Conservation (phyloP, 2,888 invertebrate species). For the Amphipyra tragopoginis region DNA sequence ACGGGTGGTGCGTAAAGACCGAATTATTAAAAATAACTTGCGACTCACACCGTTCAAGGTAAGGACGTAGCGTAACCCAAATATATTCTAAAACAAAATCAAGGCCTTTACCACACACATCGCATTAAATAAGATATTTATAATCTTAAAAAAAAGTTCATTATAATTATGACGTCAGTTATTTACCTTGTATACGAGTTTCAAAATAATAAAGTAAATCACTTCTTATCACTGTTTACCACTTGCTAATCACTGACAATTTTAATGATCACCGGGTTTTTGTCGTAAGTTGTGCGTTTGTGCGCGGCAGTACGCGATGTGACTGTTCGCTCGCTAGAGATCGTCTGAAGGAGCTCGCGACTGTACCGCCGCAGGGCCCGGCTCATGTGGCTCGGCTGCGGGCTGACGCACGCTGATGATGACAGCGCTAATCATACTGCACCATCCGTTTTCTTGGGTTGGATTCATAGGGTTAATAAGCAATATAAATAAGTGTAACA, state of each 20-base stretch:
- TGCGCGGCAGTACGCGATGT: constrained; percentile 56
- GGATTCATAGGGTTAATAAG: constrained; percentile 17
- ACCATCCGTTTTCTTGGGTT: constrained; percentile 25
- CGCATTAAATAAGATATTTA: constrained; percentile 40
- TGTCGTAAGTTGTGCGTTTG: constrained; percentile 45
- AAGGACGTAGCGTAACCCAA: constrained; percentile 83
- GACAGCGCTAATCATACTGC: constrained; percentile 58
- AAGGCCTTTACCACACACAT: constrained; percentile 72
- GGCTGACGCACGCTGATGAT: constrained; percentile 62
- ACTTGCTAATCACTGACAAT: constrained; percentile 55
- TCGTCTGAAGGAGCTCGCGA: constrained; percentile 56
- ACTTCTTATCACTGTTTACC: constrained; percentile 57
- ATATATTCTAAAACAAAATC: constrained; percentile 82
- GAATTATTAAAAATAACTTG: constrained; percentile 83
- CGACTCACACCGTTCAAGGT: constrained; percentile 84
- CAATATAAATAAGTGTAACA: constrained; percentile 13
- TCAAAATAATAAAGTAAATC: constrained; percentile 40
- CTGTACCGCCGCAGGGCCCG: constrained; percentile 31
- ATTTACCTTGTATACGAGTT: constrained; percentile 50
- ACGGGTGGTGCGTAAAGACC: constrained; percentile 69
- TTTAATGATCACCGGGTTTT: constrained; percentile 37
- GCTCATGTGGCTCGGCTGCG: constrained; percentile 20
- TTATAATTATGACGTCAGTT: constrained; percentile 30
- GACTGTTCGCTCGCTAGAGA: constrained; percentile 61
- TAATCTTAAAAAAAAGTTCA: constrained; percentile 17